phyloP scores from a whole-genome alignment of 2,888 invertebrate species.

The Hypena proboscidalis region DNA sequence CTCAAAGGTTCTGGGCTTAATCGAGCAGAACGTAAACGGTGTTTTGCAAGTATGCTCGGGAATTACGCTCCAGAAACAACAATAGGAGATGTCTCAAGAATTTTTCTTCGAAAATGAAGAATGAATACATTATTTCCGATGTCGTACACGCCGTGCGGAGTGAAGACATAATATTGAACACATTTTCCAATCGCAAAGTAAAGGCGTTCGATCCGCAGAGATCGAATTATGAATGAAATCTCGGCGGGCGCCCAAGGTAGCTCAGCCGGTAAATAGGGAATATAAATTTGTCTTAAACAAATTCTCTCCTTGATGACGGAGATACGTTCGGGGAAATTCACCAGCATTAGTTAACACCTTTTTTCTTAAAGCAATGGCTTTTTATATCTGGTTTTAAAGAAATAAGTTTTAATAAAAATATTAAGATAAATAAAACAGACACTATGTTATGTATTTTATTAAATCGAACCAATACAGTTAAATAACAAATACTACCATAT shows the following conservation, averaged over 20 bases:
- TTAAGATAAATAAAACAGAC: too few species aligned
- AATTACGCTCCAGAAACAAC: neutral
- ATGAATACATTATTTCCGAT: conserved; percentile 3
- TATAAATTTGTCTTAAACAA: conserved; percentile 68
- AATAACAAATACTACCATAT: too few species aligned
- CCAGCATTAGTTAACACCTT: conserved; percentile 45
- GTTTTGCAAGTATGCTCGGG: neutral
- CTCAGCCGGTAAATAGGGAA: conserved; percentile 66
- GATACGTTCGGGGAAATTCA: conserved; percentile 60
- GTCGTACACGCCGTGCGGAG: neutral
- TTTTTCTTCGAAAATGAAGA: neutral
- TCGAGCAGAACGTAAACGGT: conserved; percentile 3
- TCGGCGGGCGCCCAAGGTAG: conserved; percentile 51
- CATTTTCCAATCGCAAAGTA: conserved; percentile 36
- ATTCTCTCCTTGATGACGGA: conserved; percentile 59
- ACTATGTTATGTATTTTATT: too few species aligned
- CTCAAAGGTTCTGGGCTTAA: conserved; percentile 5
- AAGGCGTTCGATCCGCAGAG: conserved; percentile 42
- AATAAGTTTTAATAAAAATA: too few species aligned
- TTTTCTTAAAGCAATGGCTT: conserved; percentile 19
- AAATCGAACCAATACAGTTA: too few species aligned
- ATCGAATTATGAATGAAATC: conserved; percentile 62
- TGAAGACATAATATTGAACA: conserved; percentile 16
- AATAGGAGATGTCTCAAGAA: neutral
- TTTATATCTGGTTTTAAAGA: too few species aligned